These are phyloP conservation scores for Phenacoccus solenopsis DNA, from an alignment of 1,140 invertebrate genomes.

Conservation along the genomic window DNA sequence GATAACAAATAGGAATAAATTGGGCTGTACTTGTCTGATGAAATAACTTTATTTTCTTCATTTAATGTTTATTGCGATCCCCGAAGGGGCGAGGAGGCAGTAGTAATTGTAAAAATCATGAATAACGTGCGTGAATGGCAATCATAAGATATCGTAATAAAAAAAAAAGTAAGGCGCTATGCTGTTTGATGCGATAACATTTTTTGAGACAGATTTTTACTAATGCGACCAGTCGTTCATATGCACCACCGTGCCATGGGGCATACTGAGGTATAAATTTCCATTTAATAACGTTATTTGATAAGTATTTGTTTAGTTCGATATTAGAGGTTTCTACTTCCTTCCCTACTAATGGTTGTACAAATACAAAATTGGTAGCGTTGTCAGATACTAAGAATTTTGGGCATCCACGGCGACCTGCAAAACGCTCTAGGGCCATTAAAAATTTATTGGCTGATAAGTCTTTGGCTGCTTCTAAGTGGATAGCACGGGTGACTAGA, in stretches of 20 bases:
- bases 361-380: neutral
- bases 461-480: constrained; percentile 5
- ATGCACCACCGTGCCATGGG: neutral
- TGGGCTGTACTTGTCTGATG: no score
- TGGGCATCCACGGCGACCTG: neutral
- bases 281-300: neutral
- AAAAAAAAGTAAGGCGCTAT: no score
- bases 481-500: neutral
- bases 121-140: no score
- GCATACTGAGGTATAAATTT: neutral
- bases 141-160: no score
- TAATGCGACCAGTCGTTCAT: neutral
- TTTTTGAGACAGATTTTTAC: neutral
- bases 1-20: no score
- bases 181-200: neutral
- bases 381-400: neutral
- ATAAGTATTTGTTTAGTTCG: neutral
- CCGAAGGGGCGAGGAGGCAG: no score
- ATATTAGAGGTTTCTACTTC: neutral
- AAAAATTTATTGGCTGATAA: neutral
- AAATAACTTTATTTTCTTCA: no score
- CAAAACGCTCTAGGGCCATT: neutral
- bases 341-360: neutral
- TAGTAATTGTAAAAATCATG: no score
- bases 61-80: no score